Evolutionary conservation across 2,888 invertebrate species (phyloP).

Genomic region (Lithosia quadra): DNA sequence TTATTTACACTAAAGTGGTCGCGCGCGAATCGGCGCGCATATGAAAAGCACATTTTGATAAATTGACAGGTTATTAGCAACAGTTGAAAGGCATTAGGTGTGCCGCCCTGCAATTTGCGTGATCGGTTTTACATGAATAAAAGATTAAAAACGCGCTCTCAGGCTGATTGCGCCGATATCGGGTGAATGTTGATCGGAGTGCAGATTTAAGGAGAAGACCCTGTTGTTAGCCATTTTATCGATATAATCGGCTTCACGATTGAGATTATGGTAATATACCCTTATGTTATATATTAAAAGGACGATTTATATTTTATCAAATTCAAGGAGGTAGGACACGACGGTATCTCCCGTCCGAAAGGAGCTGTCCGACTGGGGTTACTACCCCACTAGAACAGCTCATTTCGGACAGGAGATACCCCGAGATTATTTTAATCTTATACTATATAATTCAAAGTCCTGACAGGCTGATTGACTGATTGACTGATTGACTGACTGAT

Average conservation of each 20-base stretch:
- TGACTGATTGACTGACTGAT: too few species aligned
- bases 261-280: constrained; percentile 49
- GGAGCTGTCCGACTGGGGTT: too few species aligned
- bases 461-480: too few species aligned
- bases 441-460: too few species aligned
- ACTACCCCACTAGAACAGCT: too few species aligned
- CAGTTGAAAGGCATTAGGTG: constrained; percentile 87
- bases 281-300: constrained; percentile 29
- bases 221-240: constrained; percentile 62
- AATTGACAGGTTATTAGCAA: constrained; percentile 87
- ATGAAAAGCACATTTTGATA: constrained; percentile 78
- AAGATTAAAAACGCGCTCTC: constrained; percentile 79
- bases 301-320: not conserved
- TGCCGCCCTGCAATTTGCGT: constrained; percentile 85
- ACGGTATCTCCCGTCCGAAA: not conserved
- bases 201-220: constrained; percentile 63
- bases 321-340: not conserved
- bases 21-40: constrained; percentile 56
- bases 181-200: constrained; percentile 63
- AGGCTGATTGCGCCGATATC: constrained; percentile 78
- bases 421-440: too few species aligned
- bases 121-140: constrained; percentile 78
- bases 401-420: too few species aligned
- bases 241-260: constrained; percentile 53
- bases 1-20: constrained; percentile 66